Evolutionary conservation across 2,113 vertebrate genomes (phyloP).

Genomic region (Solea senegalensis): DNA sequence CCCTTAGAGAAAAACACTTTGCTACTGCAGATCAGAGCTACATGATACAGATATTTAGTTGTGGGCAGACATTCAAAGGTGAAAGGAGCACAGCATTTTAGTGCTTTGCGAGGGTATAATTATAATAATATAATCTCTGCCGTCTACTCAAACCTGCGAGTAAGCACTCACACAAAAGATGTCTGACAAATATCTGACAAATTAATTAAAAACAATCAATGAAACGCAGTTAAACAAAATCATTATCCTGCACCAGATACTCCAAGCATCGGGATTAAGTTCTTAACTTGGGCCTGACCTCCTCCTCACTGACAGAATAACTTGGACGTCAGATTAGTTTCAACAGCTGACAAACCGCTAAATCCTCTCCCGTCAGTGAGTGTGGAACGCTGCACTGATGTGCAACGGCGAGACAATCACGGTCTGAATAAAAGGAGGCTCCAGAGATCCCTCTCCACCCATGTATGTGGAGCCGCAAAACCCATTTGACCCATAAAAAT

Average conservation of each 20-base stretch:
- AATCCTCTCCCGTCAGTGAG: conserved; percentile 56
- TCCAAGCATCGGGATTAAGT: conserved; percentile 55
- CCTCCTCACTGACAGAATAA: conserved; percentile 41
- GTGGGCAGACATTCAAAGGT: background rate
- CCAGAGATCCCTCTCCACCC: background rate
- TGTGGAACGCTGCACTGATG: conserved; percentile 42
- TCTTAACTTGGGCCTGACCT: conserved; percentile 37
- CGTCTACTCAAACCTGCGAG: background rate
- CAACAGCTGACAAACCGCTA: conserved; percentile 66
- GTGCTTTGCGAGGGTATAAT: background rate
- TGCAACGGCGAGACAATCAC: conserved; percentile 7
- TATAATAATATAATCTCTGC: no score
- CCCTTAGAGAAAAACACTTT: background rate
- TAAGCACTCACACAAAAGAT: background rate
- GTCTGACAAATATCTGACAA: background rate
- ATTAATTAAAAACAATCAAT: background rate
- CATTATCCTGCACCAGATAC: conserved; percentile 5
- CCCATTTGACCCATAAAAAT: no score
- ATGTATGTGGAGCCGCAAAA: no score
- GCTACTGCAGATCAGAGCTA: background rate
- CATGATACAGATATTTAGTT: background rate
- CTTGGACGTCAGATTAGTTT: conserved; percentile 65
- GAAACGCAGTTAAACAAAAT: conserved; percentile 17
- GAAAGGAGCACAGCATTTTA: background rate
- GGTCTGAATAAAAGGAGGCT: conserved; percentile 8